phyloP scores from a whole-genome alignment of 30 jellyfish, hydroid and myxozoan species.

The Morbakka virulenta region DNA sequence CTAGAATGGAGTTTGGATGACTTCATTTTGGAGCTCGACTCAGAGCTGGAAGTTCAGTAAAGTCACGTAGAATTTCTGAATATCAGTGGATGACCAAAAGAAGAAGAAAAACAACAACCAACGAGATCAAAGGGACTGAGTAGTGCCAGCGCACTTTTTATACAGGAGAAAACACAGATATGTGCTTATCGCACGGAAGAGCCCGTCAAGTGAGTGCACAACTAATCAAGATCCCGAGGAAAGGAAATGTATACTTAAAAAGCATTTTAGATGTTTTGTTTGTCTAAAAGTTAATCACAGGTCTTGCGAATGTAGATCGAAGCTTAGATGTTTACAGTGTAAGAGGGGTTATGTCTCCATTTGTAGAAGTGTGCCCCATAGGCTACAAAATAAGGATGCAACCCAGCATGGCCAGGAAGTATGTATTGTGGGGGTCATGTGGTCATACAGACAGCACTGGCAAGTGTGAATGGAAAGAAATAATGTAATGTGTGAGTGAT shows the following conservation, averaged over 20 bases:
- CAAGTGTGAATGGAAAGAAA: too few species aligned
- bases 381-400: too few species aligned
- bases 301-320: background rate
- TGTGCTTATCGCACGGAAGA: background rate
- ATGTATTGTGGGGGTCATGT: too few species aligned
- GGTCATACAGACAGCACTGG: too few species aligned
- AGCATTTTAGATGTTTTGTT: constrained; percentile 35
- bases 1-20: background rate
- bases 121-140: background rate
- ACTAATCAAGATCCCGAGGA: background rate
- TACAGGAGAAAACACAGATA: background rate
- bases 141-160: background rate
- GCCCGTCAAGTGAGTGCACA: background rate
- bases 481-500: too few species aligned
- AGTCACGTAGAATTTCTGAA: background rate
- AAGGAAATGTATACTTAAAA: constrained; percentile 21
- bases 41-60: background rate
- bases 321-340: background rate
- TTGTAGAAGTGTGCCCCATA: too few species aligned
- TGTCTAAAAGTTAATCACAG: constrained; percentile 7
- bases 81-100: background rate
- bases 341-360: background rate
- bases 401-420: too few species aligned
- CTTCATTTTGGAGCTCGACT: background rate
- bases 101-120: background rate